A percentile compares a stretch with the other conserved stretches of the same genome.
phyloP scores from a whole-genome alignment of 2,797 vertebrate species.

The Notoglanidium macrostoma region DNA sequence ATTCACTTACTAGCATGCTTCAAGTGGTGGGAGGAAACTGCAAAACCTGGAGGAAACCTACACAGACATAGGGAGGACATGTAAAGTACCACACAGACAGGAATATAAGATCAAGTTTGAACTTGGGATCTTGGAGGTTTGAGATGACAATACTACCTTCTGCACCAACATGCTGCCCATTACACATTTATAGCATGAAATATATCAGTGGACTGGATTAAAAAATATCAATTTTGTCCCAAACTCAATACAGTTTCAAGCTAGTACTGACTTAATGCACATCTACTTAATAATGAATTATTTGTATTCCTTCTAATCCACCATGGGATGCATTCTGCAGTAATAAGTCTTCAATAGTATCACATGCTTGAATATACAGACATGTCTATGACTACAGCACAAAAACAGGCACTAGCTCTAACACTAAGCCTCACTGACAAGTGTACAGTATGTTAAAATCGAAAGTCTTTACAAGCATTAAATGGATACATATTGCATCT shows the following conservation, averaged over 20 bases:
- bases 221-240: neutral
- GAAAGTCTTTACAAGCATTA: constrained; percentile 7
- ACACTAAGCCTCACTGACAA: neutral
- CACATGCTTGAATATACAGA: neutral
- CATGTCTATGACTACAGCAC: neutral
- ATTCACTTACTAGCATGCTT: neutral
- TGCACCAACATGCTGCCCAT: neutral
- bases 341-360: neutral
- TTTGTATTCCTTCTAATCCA: neutral
- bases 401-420: neutral
- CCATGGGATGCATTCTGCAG: neutral
- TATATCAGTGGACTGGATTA: neutral
- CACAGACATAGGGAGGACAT: neutral
- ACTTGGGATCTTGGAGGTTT: neutral
- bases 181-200: neutral
- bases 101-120: neutral
- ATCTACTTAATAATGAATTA: neutral
- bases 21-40: neutral
- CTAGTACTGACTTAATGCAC: neutral
- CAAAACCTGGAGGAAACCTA: neutral
- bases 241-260: neutral
- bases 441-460: neutral
- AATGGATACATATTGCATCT: neutral
- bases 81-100: neutral
- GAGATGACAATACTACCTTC: neutral